phyloP scores from a whole-genome alignment of 2,888 invertebrate species.

The Rugalucina vietnamica region DNA sequence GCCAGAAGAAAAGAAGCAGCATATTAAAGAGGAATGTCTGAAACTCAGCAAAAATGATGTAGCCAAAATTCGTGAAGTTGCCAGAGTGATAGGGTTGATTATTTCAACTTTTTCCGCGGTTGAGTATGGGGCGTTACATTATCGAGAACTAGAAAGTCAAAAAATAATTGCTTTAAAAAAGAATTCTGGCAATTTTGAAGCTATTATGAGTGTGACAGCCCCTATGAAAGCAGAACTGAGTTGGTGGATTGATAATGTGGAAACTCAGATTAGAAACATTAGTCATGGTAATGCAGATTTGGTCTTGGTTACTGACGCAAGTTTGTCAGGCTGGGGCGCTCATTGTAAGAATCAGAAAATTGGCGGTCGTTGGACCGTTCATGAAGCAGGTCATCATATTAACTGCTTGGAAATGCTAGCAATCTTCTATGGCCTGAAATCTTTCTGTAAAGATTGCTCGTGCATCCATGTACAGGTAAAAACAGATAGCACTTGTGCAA shows the following conservation, averaged over 20 bases:
- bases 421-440: not conserved
- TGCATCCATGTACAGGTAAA: not conserved
- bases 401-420: conserved; percentile 22
- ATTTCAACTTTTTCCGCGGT: conserved; percentile 39
- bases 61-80: conserved; percentile 26
- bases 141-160: conserved; percentile 28
- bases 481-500: not conserved
- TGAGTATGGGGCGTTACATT: conserved; percentile 26
- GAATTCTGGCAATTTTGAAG: conserved; percentile 34
- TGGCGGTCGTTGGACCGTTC: conserved; percentile 5
- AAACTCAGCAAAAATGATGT: not conserved
- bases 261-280: not conserved
- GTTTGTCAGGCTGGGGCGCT: conserved; percentile 17
- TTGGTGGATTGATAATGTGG: not conserved
- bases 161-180: conserved; percentile 16
- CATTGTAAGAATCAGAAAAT: not conserved
- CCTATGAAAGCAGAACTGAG: not conserved
- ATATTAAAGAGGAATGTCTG: not conserved
- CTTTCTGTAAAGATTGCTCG: not conserved
- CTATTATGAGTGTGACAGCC: conserved; percentile 2
- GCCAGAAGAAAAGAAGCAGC: conserved; percentile 16
- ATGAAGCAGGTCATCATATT: conserved; percentile 16
- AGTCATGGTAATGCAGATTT: not conserved
- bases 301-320: not conserved
- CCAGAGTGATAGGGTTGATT: conserved; percentile 34